phyloP scores from a whole-genome alignment of 2,888 invertebrate species.

The Xanthia icteritia region DNA sequence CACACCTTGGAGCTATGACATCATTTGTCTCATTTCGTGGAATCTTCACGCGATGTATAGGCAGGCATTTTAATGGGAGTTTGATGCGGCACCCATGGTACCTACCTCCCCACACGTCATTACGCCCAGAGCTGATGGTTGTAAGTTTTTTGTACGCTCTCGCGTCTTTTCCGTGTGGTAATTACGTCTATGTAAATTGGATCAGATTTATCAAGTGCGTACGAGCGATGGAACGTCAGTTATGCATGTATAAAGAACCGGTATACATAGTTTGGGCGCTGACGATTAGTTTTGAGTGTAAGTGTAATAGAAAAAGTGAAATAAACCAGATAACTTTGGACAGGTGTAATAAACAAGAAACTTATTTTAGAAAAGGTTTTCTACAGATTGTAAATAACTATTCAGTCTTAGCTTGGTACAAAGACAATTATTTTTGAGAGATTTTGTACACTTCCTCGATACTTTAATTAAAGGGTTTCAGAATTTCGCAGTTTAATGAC shows the following conservation, averaged over 20 bases:
- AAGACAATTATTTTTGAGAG: neutral
- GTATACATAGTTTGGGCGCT: constrained; percentile 26
- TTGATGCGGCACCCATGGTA: constrained; percentile 78
- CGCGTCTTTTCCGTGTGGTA: constrained; percentile 74
- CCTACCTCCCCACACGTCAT: constrained; percentile 65
- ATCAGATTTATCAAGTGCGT: constrained; percentile 83
- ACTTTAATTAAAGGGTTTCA: neutral
- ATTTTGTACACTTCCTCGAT: neutral
- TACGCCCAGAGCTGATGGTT: constrained; percentile 66
- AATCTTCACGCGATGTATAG: constrained; percentile 64
- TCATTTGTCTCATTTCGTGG: constrained; percentile 71
- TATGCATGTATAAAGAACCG: constrained; percentile 67
- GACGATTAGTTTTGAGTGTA: constrained; percentile 40
- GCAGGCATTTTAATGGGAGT: constrained; percentile 83
- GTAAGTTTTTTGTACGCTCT: constrained; percentile 61
- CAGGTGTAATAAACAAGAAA: constrained; percentile 13
- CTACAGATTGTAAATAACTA: neutral
- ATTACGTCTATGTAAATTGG: constrained; percentile 87
- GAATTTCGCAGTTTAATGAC: constrained; percentile 10
- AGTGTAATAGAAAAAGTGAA: constrained; percentile 25
- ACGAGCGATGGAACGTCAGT: constrained; percentile 76
- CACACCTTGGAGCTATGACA: constrained; percentile 67
- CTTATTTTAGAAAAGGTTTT: constrained; percentile 5
- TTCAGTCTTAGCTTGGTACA: neutral
- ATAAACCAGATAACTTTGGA: constrained; percentile 19